Evolutionary conservation across 2,113 vertebrate species (phyloP).

Genomic region (Dromiciops gliroides): DNA sequence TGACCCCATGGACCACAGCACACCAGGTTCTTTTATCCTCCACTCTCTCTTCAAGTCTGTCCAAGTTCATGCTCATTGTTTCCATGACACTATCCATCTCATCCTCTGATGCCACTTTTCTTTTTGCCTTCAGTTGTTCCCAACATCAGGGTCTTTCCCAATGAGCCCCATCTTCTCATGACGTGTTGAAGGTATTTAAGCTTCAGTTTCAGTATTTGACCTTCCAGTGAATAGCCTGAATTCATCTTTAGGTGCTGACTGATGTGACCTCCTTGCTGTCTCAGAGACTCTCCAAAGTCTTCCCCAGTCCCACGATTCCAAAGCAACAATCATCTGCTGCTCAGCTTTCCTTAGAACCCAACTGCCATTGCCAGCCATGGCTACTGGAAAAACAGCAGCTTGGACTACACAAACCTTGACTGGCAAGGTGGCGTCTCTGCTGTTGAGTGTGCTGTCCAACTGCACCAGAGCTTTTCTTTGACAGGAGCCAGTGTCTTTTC

Average conservation of each 20-base stretch:
- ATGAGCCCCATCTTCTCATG: not conserved
- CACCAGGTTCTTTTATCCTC: not conserved
- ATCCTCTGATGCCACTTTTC: not conserved
- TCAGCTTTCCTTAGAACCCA: too few species aligned
- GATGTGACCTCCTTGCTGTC: not conserved
- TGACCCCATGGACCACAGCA: not conserved
- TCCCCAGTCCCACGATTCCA: not conserved
- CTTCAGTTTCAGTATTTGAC: not conserved
- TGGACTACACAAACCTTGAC: too few species aligned
- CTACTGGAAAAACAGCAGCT: too few species aligned
- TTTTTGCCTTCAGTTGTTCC: not conserved
- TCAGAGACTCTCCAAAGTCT: not conserved
- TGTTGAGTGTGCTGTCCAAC: too few species aligned
- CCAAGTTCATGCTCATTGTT: not conserved
- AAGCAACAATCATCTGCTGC: not conserved
- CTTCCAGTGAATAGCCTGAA: not conserved
- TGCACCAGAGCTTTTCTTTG: too few species aligned
- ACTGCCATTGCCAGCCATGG: too few species aligned
- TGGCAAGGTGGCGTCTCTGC: too few species aligned
- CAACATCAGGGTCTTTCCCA: not conserved
- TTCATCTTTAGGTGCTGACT: not conserved
- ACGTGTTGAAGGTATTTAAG: rapidly evolving
- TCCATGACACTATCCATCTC: not conserved
- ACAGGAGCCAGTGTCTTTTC: too few species aligned
- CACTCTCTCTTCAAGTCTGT: not conserved